Base-by-base conservation (phyloP, 2,888 invertebrate genomes). In the Agonum fuliginosum region DNA sequence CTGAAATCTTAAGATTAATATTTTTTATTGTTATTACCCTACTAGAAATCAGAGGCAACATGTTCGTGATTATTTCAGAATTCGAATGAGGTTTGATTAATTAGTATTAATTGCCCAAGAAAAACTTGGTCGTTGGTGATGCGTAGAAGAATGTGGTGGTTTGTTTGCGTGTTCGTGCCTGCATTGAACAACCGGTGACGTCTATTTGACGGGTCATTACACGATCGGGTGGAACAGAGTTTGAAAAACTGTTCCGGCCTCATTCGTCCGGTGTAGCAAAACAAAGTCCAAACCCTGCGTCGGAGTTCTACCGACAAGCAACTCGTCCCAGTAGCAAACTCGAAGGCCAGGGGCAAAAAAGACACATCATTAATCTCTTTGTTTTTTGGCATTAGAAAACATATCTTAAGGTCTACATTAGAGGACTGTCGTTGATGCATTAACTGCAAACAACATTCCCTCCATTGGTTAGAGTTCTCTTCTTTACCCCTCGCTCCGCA, bases 341-440 rank as follows among this genome's bases (percentile, higher is more conserved):
- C 72, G 24, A 43, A 74, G 46, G 19, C 30, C 48, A 27, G 27
- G 43, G 67, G 24, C 69, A 77, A 77, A 76, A 77, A 77, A 77
- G 54, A 77, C 75, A 69, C 58, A 41, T 77, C 77, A 77, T 77
- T 77, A 77, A 77, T 77, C 77, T 77, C 69, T 67, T 70, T 70
- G 77, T 77, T 77, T 77, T 77, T 77, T 77, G 77, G 77, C 58
- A 77, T 77, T 77, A 77, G 77, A 77, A 77, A 77, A 77, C 77
- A 77, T 77, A 77, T 77, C 77, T 77, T 77, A 54, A 74, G 77
- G 77, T 77, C 77, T 77, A 77, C 77, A 77, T 77, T 77, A 77
- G 75, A 77, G 77, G 58, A 77, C 69, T 79, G 79, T 79, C 78
- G 78, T 78, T 79, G 79, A 79, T 79, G 71, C 79, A 79, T 79